Percentiles rank a stretch among this genome's conserved stretches.
Evolutionary conservation across 2,113 vertebrate genomes (phyloP).

Genomic region (Speoplatyrhinus poulsoni): DNA sequence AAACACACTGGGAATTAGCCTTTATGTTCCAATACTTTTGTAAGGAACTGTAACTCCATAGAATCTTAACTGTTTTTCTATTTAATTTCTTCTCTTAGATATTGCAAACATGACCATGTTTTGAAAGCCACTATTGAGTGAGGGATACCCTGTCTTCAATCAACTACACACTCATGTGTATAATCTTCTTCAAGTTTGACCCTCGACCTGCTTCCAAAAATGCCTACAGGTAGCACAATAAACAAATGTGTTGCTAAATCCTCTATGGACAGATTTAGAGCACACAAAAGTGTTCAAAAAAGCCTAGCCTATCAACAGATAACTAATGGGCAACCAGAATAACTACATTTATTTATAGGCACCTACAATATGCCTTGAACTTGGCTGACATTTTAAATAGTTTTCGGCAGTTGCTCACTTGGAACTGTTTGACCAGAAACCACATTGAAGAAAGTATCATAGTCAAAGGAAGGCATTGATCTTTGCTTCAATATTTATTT

Average conservation of each 20-base stretch:
- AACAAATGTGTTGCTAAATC: no score
- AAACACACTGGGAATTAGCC: no score
- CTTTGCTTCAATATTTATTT: not conserved
- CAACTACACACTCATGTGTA: constrained; percentile 86
- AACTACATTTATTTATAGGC: no score
- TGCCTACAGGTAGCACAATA: constrained; percentile 88
- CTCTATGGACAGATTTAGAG: no score
- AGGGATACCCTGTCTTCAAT: constrained; percentile 40
- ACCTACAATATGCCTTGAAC: no score
- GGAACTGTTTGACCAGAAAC: not conserved
- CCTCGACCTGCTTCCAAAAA: constrained; percentile 93
- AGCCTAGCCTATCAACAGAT: no score
- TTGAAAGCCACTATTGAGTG: constrained; percentile 55
- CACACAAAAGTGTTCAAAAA: no score
- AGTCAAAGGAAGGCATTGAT: not conserved
- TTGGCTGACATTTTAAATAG: no score
- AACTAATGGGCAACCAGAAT: no score
- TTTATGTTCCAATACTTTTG: no score
- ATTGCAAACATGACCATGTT: constrained; percentile 57
- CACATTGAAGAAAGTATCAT: not conserved
- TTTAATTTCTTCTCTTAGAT: constrained; percentile 64
- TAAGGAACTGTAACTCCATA: not conserved
- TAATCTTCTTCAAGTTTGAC: constrained; percentile 97
- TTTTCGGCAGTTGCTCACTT: not conserved
- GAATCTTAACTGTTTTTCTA: not conserved